These are phyloP conservation scores for Lasioglossum baleicum DNA, from an alignment of 1,140 invertebrate species.

Conservation along the genomic window DNA sequence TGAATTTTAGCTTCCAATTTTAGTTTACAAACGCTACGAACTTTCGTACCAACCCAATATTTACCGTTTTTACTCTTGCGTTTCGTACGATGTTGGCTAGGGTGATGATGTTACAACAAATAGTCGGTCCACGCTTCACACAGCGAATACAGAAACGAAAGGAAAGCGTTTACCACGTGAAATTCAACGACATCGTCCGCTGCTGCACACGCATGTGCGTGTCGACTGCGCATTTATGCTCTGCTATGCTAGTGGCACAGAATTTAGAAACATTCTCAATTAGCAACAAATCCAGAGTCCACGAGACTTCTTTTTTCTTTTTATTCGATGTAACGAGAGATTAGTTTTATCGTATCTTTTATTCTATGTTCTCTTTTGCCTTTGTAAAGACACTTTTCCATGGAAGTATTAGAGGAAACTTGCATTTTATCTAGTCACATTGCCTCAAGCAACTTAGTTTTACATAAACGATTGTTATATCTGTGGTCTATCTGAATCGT, in stretches of 20 bases:
- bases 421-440: constrained; percentile 43
- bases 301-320: neutral
- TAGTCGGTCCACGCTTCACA: neutral
- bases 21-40: no score
- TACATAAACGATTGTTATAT: constrained; percentile 5
- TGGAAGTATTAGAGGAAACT: constrained; percentile 28
- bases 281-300: neutral
- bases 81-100: neutral
- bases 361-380: neutral
- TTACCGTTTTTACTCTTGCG: neutral
- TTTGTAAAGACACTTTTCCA: neutral
- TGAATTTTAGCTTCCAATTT: no score
- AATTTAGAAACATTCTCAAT: neutral
- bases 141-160: neutral
- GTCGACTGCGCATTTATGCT: neutral
- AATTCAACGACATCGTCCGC: neutral
- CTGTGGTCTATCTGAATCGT: neutral
- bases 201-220: neutral
- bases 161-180: neutral
- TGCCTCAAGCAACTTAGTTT: constrained; percentile 24
- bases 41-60: no score
- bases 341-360: neutral
- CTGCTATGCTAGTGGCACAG: neutral
- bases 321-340: neutral
- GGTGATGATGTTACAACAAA: neutral